Base-by-base conservation (phyloP, 2,797 vertebrate species). In the Adrianichthys oophorus region DNA sequence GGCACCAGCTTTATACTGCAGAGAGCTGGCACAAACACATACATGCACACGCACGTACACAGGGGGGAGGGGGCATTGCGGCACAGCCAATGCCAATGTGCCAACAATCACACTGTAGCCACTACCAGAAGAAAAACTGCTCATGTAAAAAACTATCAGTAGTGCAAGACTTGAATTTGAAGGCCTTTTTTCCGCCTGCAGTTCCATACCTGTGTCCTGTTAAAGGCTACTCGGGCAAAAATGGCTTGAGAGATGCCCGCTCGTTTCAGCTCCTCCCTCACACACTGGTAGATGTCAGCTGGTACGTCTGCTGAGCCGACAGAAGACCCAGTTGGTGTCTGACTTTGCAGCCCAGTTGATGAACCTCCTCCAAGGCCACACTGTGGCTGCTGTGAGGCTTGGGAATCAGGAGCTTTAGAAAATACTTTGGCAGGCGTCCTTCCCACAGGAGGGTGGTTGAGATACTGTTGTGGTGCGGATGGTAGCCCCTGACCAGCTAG, bases 201-300 rank as follows among this genome's bases (percentile, higher is more conserved):
- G 24, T 26, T 14, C 26, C 86, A 87, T 92, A 98, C 96, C 97
- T 99, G 98, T 84, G 98, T 99, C 91, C 98, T 93, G 92, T 99
- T 99, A 91, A 99, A 99, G 88, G 97, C 98, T 90, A 99, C 98
- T 32, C 98, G 94, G 78, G 98, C 98, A 86, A 99, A 99, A 85
- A 99, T 93, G 74, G 98, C 97, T 89, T 99, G 98, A 58, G 98
- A 99, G 90, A 99, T 98, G 82, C 96, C 97, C 37, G 98, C 98
- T 82, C 98, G 92, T 91, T 99, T 99, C 84, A 99, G 92, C 85
- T 99, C 98, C 42, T 99, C 98, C 37, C 96, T 94, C 76, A 99
- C 98, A 87, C 94, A 96, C 84, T 98, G 96, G 93, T 99, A 99
- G 91, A 99, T 96, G 83, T 98, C 96, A 59, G 74, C 89, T 74